Conservation (phyloP, 1,140 invertebrate genomes). For the Scylla paramamosain region DNA sequence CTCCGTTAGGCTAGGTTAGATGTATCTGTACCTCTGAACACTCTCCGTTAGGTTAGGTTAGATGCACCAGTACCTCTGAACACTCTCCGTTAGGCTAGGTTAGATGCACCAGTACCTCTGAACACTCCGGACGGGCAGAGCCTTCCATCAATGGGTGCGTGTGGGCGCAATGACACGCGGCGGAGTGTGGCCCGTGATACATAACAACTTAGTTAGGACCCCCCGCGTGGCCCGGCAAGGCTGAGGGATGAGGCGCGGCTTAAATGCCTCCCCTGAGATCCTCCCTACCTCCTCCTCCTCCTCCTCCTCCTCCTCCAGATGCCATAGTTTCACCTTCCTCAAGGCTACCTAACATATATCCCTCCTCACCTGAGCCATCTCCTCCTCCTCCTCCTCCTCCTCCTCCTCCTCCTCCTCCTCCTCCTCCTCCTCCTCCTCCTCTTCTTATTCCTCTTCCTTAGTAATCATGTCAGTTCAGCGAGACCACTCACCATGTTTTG, state of each 20-base stretch:
- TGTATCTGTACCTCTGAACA: too few species aligned
- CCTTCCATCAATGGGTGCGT: too few species aligned
- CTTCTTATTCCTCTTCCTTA: background rate
- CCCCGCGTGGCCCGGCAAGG: background rate
- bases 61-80: background rate
- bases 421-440: background rate
- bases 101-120: background rate
- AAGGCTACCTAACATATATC: background rate
- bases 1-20: background rate
- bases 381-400: background rate
- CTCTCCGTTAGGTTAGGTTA: too few species aligned
- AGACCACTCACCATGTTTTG: background rate
- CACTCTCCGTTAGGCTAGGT: too few species aligned
- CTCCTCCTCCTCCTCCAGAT: background rate
- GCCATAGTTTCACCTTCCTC: background rate
- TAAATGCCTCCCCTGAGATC: constrained; percentile 45
- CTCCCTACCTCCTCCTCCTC: background rate
- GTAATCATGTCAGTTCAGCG: too few species aligned
- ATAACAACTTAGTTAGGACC: background rate
- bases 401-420: background rate
- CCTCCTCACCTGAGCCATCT: background rate
- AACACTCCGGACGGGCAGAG: too few species aligned
- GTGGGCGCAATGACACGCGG: too few species aligned
- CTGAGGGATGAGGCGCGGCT: constrained; percentile 37
- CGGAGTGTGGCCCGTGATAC: background rate